phyloP scores from a whole-genome alignment of 2,888 invertebrate species.

The Melinopterus prodromus region DNA sequence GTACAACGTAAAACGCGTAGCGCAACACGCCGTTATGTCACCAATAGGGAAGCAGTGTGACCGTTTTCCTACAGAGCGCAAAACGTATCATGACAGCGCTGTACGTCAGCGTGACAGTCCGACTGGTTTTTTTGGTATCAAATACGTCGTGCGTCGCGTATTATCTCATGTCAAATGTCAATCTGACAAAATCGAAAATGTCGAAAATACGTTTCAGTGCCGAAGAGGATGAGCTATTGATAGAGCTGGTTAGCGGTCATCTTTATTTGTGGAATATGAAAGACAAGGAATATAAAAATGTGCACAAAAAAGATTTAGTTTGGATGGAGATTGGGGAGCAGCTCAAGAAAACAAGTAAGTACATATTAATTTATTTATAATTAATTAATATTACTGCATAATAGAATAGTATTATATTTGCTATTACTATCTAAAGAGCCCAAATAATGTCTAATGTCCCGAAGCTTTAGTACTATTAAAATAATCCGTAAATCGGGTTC shows the following conservation, averaged over 20 bases:
- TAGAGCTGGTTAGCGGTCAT: conserved; percentile 9
- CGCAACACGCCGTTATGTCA: too few relatives aligned
- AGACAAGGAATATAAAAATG: conserved; percentile 18
- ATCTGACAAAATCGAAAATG: too few relatives aligned
- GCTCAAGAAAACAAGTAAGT: conserved; percentile 10
- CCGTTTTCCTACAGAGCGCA: too few relatives aligned
- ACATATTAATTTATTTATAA: background rate
- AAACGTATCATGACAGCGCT: too few relatives aligned
- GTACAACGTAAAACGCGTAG: too few relatives aligned
- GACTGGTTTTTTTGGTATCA: too few relatives aligned
- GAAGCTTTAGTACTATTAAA: conserved; percentile 10
- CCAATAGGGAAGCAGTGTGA: too few relatives aligned
- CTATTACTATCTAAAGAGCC: background rate
- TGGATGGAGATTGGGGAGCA: conserved; percentile 13
- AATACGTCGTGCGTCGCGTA: too few relatives aligned
- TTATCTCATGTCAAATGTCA: too few relatives aligned
- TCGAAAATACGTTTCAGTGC: too few relatives aligned
- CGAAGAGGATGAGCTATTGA: conserved; percentile 10
- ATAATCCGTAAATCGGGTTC: conserved; percentile 9
- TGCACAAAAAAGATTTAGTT: too few relatives aligned
- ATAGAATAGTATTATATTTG: background rate
- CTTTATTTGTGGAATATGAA: conserved; percentile 12
- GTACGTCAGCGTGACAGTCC: too few relatives aligned
- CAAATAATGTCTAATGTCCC: background rate
- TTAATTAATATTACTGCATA: background rate